Conservation (phyloP, 2,113 vertebrate genomes). For the Paradoxurus hermaphroditus region DNA sequence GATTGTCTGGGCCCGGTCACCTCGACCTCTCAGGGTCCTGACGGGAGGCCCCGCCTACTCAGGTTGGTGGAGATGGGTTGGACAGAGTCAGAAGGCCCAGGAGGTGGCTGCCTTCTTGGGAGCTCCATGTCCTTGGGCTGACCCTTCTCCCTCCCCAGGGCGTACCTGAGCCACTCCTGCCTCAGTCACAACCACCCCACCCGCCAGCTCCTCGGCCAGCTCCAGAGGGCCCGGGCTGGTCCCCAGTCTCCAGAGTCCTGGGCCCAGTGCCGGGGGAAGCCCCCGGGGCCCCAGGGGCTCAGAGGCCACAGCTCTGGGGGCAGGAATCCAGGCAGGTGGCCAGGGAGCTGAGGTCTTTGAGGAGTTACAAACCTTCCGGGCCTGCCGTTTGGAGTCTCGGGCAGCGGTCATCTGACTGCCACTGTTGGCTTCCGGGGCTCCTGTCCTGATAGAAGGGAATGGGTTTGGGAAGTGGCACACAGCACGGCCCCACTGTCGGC, state of each 20-base stretch:
- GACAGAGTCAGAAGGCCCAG: not conserved
- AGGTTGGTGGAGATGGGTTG: not conserved
- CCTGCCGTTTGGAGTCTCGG: not conserved
- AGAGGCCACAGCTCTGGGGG: not conserved
- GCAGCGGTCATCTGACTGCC: not conserved
- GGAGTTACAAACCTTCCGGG: not conserved
- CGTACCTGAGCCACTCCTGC: not conserved
- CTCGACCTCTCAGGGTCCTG: not conserved
- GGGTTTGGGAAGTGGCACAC: not conserved
- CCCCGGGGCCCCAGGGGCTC: too few species aligned
- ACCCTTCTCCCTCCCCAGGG: not conserved
- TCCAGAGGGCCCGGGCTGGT: too few species aligned
- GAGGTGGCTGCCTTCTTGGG: too few species aligned
- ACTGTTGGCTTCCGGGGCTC: not conserved
- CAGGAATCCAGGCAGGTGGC: not conserved
- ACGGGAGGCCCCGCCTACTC: not conserved
- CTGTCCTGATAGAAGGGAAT: not conserved
- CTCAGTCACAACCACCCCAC: not conserved
- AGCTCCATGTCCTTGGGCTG: not conserved
- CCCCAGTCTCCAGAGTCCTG: not conserved
- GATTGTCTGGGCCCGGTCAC: not conserved
- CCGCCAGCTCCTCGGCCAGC: not conserved
- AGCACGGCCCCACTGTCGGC: not conserved
- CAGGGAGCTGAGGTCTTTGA: not conserved
- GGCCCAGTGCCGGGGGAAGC: not conserved